phyloP scores from a whole-genome alignment of 2,888 invertebrate species.

The Dynastes maya region DNA sequence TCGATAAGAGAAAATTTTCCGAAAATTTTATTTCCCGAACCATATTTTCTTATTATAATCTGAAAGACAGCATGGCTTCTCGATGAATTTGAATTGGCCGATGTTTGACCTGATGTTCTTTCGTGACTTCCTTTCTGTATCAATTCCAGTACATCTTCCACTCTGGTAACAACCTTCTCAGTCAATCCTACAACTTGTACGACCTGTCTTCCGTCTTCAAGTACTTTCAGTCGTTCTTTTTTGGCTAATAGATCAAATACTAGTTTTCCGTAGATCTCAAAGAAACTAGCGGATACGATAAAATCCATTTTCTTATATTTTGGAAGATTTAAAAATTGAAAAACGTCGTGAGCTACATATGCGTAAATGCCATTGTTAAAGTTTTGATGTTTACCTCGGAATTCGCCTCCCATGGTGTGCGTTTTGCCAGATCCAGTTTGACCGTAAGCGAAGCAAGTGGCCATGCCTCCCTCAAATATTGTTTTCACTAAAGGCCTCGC shows the following conservation, averaged over 20 bases:
- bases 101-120: constrained; percentile 96
- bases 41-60: constrained; percentile 87
- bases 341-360: constrained; percentile 96
- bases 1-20: constrained; percentile 99
- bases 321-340: constrained; percentile 74
- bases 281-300: constrained; percentile 95
- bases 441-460: constrained; percentile 99
- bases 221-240: constrained; percentile 93
- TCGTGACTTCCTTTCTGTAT: constrained; percentile 92
- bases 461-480: constrained; percentile 99
- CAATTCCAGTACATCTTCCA: constrained; percentile 93
- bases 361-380: constrained; percentile 98
- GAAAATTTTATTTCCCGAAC: constrained; percentile 82
- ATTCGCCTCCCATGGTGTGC: constrained; percentile 99
- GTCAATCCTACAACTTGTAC: constrained; percentile 98
- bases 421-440: constrained; percentile 98
- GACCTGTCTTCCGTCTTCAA: constrained; percentile 98
- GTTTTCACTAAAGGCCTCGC: constrained; percentile 98
- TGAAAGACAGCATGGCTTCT: constrained; percentile 99
- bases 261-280: constrained; percentile 99
- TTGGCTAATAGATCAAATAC: constrained; percentile 90
- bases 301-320: constrained; percentile 89
- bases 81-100: constrained; percentile 98
- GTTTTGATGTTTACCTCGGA: constrained; percentile 94
- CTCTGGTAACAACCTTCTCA: constrained; percentile 90